Evolutionary conservation across 2,888 invertebrate genomes (phyloP), one percentile per base, ranked within the genome.

Genomic region (Desoria tigrina): DNA sequence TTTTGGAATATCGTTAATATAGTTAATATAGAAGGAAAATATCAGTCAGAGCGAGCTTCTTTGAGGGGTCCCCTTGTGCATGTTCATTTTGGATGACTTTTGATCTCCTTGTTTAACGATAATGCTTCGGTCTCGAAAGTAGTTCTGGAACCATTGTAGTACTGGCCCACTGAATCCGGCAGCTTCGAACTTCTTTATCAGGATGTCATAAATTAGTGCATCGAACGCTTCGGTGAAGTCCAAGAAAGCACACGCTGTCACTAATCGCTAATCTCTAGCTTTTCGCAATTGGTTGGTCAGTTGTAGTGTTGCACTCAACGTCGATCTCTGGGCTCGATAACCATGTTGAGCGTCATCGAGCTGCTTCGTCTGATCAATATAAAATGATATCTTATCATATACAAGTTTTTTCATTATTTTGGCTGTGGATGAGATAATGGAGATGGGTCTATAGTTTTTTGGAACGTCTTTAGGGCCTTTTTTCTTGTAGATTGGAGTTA

Each of bases 11-110:
- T 32, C 32, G 18, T 55, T 55, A 3, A 55, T n/a, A n/a, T n/a
- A n/a, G n/a, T n/a, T n/a, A n/a, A 27, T 21, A 32, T 32, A 55
- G 6, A 55, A 9, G 7, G 16, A 18, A 37, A 55, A 55, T 9
- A 55, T 14, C n/a, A 32, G 7, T 7, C 55, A 28, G 2, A 55
- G 18, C 2, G 32, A 32, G 11, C 32, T 32, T n/a, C 55, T 32
- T 55, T 55, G 55, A 23, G 55, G 55, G 4, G 55, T 55, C 18
- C 55, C 55, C 28, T 26, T 27, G 24, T 51, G 14, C 51, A 51
- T 26, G 3, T 14, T 7, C 24, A 18, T 51, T 24, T 9, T 45
- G 21, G 4, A 4, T 6, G 45, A 45, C 6, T 9, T 16, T 11
- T 6, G 16, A 18, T 45, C 45, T 18, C 21, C 6, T 45, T 45